Evolutionary conservation across 2,797 vertebrate genomes (phyloP), one percentile per base, ranked within the genome.

Genomic region (Oreonectes daqikongensis): DNA sequence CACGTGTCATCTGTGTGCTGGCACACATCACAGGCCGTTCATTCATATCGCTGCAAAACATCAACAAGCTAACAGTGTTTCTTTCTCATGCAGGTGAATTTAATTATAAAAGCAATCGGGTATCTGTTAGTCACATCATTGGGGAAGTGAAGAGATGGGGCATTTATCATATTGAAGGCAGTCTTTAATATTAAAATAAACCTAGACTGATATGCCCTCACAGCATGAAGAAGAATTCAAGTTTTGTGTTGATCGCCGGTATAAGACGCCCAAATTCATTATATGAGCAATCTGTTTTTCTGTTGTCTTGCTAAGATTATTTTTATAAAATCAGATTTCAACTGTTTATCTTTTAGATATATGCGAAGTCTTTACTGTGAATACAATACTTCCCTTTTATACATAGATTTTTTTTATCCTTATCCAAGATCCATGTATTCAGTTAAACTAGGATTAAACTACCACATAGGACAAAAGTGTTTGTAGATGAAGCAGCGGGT

Each of bases 101-200:
- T 79, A 61, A 81, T 81, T 78, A 75, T 53, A 71, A 69, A 78
- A 81, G 67, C 66, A 70, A 78, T 78, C 76, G 70, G 61, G n/a
- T 75, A 44, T 77, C 63, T 57, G 69, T 77, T 78, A 66, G 60
- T 30, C 50, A 66, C 53, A 81, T 78, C 52, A 64, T 63, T 32
- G 40, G 55, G 80, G 60, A 78, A 75, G 66, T 70, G 52, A 66
- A 64, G 40, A 59, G 59, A 71, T 32, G n/a, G 80, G 76, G 50
- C 59, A 69, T 74, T 81, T 52, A 75, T 70, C 80, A 79, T 61
- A 30, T 64, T 68, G 70, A 59, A 7, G 18, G 32, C 30, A 52
- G 71, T 53, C 50, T 66, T 78, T 75, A 64, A 57, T 77, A 48
- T 69, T 46, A 42, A 70, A 67, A 42, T 70, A 70, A 72, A 71